These are phyloP conservation scores for Clivina fossor DNA, from an alignment of 2,888 invertebrate genomes.

Conservation along the genomic window DNA sequence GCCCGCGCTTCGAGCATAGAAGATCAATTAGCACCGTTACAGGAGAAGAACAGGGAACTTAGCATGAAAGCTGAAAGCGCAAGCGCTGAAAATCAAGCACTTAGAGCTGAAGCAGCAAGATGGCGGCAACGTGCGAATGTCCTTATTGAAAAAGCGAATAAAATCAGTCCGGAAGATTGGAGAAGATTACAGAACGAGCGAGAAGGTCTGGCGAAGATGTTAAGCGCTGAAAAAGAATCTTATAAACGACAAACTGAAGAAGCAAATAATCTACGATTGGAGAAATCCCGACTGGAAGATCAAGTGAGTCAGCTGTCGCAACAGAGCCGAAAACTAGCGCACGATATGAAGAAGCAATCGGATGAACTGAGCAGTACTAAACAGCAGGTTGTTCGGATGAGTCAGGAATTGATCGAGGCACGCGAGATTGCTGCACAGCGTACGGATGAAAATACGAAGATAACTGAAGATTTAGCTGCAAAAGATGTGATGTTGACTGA, in stretches of 20 bases:
- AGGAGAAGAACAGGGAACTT: constrained; percentile 74
- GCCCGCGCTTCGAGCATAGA: constrained; percentile 65
- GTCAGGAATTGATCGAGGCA: constrained; percentile 66
- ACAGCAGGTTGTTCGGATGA: constrained; percentile 60
- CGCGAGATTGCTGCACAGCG: constrained; percentile 61
- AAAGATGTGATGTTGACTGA: constrained; percentile 71
- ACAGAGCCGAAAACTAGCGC: constrained; percentile 61
- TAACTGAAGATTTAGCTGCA: constrained; percentile 65
- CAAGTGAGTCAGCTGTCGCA: constrained; percentile 64
- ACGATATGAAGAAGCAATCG: constrained; percentile 65
- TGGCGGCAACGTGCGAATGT: constrained; percentile 86
- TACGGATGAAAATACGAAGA: constrained; percentile 62
- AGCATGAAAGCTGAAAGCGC: constrained; percentile 69
- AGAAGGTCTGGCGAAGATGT: constrained; percentile 75
- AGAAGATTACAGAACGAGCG: constrained; percentile 80
- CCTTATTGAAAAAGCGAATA: constrained; percentile 86
- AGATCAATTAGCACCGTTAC: constrained; percentile 73
- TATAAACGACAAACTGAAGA: constrained; percentile 70
- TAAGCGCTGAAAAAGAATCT: constrained; percentile 74
- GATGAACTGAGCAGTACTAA: constrained; percentile 65
- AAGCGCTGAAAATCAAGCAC: constrained; percentile 73
- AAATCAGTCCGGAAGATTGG: constrained; percentile 91
- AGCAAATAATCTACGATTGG: constrained; percentile 61
- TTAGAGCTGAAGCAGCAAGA: constrained; percentile 78
- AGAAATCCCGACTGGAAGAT: constrained; percentile 69